A percentile compares a stretch with the other conserved stretches of the same genome.
phyloP scores from a whole-genome alignment of 2,113 vertebrate species.

The Candoia aspera region DNA sequence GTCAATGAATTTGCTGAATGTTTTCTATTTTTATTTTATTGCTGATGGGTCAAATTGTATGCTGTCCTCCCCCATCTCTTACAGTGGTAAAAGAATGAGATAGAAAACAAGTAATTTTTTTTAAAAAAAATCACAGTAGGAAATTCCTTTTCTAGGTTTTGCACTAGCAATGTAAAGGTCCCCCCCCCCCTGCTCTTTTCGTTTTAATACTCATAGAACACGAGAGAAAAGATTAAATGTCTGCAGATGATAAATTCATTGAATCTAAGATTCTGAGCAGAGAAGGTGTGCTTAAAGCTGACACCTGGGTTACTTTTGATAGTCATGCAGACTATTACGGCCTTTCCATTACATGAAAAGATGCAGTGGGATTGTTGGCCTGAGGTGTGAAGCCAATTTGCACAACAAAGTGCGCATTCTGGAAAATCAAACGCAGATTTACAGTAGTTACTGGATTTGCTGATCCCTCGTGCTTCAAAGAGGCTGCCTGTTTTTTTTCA shows the following conservation, averaged over 20 bases:
- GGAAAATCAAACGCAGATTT: neutral
- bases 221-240: constrained; percentile 2
- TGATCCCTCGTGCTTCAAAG: neutral
- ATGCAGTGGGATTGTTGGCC: neutral
- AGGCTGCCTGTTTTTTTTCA: neutral
- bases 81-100: constrained; percentile 15
- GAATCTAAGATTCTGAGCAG: constrained; percentile 37
- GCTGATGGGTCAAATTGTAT: constrained; percentile 35
- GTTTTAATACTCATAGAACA: constrained; percentile 14
- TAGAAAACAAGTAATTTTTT: constrained; percentile 10
- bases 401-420: neutral
- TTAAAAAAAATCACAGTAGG: constrained; percentile 42
- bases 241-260: constrained; percentile 12
- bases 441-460: neutral
- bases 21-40: constrained; percentile 48
- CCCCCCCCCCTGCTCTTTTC: neutral
- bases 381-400: neutral
- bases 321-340: constrained; percentile 24
- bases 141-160: constrained; percentile 7
- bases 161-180: constrained; percentile 20
- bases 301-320: constrained; percentile 36
- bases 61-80: neutral
- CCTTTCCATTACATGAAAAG: neutral
- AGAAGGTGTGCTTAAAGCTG: constrained; percentile 36
- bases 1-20: constrained; percentile 42